Base-by-base conservation (phyloP, 1,140 invertebrate genomes). In the Penaeus indicus region DNA sequence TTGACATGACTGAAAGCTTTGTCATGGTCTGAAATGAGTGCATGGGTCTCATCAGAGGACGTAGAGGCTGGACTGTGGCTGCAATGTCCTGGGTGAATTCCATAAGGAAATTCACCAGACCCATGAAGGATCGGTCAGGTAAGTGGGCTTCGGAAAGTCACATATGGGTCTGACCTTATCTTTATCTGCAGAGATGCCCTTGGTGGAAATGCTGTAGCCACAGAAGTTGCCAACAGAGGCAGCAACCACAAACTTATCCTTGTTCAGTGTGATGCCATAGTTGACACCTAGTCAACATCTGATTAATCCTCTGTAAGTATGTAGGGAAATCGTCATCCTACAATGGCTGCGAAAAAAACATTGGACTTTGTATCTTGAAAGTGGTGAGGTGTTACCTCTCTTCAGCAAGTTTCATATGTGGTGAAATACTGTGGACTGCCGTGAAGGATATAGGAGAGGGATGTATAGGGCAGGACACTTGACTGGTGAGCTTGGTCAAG, bases 231-330 rank as follows among this genome's bases (percentile, higher is more conserved):
- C 78, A 22, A n/a, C 1, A n/a, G 78, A 47, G 32, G 80, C 32
- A 60, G 82, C 82, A 38, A 84, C 82, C 61, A 67, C 82, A 67
- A 84, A 67, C 63, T 84, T 84, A 18, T 84, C 62, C 62, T 38
- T 84, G 63, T 84, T 84, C 61, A 84, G 82, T 16, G 19, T n/a
- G 61, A 84, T 84, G 7, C 82, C 82, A 38, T 38, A 84, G 1
- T 32, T 63, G 63, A 25, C 62, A 64, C 82, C 27, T 84, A 63
- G 27, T 84, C 61, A 84, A 61, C n/a, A 67, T 63, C n/a, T 84
- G n/a, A 38, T 84, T 27, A 67, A 84, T 32, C 32, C 32, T 84
- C 27, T 84, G 82, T 27, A 67, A 63, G 32, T 63, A 61, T 63
- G 60, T 67, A 67, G 25, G n/a, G 82, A 19, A 84, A 32, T 84